Conservation (phyloP, 2,113 vertebrate species). For the Oreochromis spilurus region DNA sequence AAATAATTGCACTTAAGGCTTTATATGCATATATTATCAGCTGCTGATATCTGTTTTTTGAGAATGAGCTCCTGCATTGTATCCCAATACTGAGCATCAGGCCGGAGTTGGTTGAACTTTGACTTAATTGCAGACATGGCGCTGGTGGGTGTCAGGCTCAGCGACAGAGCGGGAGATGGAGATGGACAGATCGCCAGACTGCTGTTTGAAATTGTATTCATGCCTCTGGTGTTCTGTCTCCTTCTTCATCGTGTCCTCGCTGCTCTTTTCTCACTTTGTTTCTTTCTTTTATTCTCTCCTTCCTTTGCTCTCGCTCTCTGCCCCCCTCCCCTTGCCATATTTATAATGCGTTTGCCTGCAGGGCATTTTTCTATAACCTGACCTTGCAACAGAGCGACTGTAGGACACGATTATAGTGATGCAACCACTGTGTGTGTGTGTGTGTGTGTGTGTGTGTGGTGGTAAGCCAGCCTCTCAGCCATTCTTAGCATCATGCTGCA, state of each 20-base stretch:
- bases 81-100: neutral
- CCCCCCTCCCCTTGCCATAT: constrained; percentile 6
- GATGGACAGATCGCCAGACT: neutral
- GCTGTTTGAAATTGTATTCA: constrained; percentile 27
- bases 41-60: neutral
- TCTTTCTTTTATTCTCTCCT: constrained; percentile 4
- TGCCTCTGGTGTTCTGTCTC: constrained; percentile 17
- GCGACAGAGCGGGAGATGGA: neutral
- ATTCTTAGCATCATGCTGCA: constrained; percentile 37
- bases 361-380: constrained; percentile 43
- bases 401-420: constrained; percentile 57
- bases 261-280: constrained; percentile 15
- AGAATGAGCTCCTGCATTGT: neutral
- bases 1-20: neutral
- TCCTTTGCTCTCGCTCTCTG: neutral
- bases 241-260: constrained; percentile 12
- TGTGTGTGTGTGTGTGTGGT: neutral
- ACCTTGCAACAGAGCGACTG: constrained; percentile 49
- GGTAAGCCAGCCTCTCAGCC: constrained; percentile 25
- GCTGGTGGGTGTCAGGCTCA: neutral
- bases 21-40: neutral
- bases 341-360: constrained; percentile 52
- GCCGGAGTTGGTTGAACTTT: neutral
- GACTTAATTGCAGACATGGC: neutral
- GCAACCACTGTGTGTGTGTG: constrained; percentile 6